Conservation (phyloP, 2,113 vertebrate species). For the Channa maculata region DNA sequence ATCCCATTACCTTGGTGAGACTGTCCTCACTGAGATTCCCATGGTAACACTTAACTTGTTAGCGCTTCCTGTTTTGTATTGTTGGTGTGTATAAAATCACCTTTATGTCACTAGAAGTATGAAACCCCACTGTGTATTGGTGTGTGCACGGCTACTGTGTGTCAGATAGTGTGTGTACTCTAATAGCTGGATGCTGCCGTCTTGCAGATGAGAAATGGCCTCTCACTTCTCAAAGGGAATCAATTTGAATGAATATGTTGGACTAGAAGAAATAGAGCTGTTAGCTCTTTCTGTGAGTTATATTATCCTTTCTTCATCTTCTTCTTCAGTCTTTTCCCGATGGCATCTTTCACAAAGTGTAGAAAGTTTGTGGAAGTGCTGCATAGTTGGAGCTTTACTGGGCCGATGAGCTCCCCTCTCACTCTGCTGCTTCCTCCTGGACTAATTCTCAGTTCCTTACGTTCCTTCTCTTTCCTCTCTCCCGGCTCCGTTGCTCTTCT, state of each 20-base stretch:
- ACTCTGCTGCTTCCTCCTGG: neutral
- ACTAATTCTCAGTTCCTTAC: no score
- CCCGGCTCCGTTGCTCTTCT: no score
- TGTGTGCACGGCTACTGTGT: neutral
- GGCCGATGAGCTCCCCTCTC: neutral
- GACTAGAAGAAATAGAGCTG: conserved; percentile 58
- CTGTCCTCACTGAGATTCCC: conserved; percentile 48
- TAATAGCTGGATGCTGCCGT: conserved; percentile 58
- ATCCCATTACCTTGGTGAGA: conserved; percentile 43
- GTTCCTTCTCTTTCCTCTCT: neutral
- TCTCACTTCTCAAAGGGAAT: conserved; percentile 68
- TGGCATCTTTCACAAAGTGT: conserved; percentile 17
- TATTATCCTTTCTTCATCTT: conserved; percentile 22
- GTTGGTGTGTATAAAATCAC: neutral
- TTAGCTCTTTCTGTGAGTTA: conserved; percentile 44
- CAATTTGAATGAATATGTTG: conserved; percentile 67
- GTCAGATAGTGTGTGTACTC: conserved; percentile 32
- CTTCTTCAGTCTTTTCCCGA: conserved; percentile 23
- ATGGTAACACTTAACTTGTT: conserved; percentile 50
- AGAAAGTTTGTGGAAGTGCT: conserved; percentile 32
- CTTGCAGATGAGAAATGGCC: conserved; percentile 67
- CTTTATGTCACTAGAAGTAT: conserved; percentile 25
- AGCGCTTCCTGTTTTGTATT: conserved; percentile 15
- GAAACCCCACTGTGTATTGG: conserved; percentile 18
- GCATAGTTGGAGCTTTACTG: neutral